A percentile compares a stretch with the other conserved stretches of the same genome.
phyloP scores from a whole-genome alignment of 2,888 invertebrate genomes.

The Phoenoteleia sp. region DNA sequence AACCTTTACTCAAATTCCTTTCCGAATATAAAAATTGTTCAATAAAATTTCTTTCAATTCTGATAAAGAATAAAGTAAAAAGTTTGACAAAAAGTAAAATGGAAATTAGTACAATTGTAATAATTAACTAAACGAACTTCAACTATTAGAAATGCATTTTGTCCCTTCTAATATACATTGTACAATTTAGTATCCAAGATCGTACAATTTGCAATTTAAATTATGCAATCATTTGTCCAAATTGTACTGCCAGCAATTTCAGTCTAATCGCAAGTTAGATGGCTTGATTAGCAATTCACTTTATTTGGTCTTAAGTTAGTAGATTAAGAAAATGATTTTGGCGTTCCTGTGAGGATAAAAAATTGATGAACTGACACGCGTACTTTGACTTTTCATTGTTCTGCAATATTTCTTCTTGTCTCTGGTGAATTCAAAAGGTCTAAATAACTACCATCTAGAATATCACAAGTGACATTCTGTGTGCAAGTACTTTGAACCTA shows the following conservation, averaged over 20 bases:
- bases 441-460: conserved; percentile 31
- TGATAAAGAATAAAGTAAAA: no score
- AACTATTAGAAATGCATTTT: conserved; percentile 8
- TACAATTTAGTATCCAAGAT: conserved; percentile 36
- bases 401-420: conserved; percentile 39
- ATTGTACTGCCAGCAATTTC: conserved; percentile 45
- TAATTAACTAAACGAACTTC: not conserved
- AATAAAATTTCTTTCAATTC: not conserved
- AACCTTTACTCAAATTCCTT: not conserved
- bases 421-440: conserved; percentile 28
- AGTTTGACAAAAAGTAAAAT: no score
- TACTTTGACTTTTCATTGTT: not conserved
- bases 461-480: conserved; percentile 33
- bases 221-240: conserved; percentile 42
- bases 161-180: conserved; percentile 32
- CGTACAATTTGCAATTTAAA: conserved; percentile 52
- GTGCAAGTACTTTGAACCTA: conserved; percentile 3
- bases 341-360: not conserved
- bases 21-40: conserved; percentile 3
- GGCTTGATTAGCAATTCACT: conserved; percentile 52
- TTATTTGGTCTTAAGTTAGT: conserved; percentile 4
- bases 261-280: conserved; percentile 51
- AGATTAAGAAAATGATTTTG: not conserved
- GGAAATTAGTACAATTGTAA: no score
- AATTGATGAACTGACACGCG: not conserved